Conservation (phyloP, 2,888 invertebrate genomes). For the Aromia moschata region DNA sequence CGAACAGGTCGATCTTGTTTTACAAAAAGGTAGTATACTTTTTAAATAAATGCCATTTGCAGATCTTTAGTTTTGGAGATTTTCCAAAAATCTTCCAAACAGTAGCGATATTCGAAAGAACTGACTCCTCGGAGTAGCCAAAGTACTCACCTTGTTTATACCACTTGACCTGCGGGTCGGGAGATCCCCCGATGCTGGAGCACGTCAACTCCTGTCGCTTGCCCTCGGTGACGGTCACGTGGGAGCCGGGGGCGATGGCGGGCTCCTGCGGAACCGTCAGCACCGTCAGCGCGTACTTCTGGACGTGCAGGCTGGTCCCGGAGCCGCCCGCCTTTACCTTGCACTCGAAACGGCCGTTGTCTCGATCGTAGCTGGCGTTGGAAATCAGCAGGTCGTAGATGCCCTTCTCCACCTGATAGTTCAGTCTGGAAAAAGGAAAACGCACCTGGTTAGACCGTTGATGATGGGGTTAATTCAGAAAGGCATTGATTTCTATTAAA, state of each 20-base stretch:
- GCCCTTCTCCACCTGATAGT: conserved; percentile 73
- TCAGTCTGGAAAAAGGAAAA: conserved; percentile 39
- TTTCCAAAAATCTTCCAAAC: too few relatives aligned
- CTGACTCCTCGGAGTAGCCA: too few relatives aligned
- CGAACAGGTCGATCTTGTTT: too few relatives aligned
- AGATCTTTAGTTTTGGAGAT: too few relatives aligned
- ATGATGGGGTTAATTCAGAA: too few relatives aligned
- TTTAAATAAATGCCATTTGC: too few relatives aligned
- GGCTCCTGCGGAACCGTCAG: conserved; percentile 86
- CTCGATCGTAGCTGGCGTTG: conserved; percentile 88
- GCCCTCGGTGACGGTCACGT: conserved; percentile 84
- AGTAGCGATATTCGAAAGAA: too few relatives aligned
- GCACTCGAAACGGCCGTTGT: conserved; percentile 93
- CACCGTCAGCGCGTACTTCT: conserved; percentile 85
- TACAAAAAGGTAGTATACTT: too few relatives aligned
- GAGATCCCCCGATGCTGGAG: conserved; percentile 88
- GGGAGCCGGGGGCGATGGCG: conserved; percentile 77
- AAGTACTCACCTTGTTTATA: conserved; percentile 71
- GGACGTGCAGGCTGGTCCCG: conserved; percentile 84
- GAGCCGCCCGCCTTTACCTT: conserved; percentile 85
- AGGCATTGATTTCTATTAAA: too few relatives aligned
- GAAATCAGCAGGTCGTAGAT: conserved; percentile 89
- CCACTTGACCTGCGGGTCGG: conserved; percentile 89
- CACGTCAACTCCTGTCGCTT: conserved; percentile 79
- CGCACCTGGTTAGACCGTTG: too few relatives aligned